Percentiles rank a stretch among this genome's conserved stretches.
Conservation (phyloP, 2,797 vertebrate species). For the Pangasius larnaudii region DNA sequence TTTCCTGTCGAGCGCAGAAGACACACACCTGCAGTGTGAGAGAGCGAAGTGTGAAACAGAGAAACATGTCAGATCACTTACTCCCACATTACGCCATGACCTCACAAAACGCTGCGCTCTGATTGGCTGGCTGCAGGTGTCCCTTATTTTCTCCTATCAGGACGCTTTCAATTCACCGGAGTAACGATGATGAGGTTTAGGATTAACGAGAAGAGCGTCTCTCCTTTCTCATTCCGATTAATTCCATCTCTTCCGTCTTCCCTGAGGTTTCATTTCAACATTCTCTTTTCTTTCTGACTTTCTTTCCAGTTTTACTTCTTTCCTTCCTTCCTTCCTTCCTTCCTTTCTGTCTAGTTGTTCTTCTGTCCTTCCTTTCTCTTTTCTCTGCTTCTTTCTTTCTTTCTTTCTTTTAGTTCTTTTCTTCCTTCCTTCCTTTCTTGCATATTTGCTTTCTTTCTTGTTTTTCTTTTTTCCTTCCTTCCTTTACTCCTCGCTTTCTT, state of each 20-base stretch:
- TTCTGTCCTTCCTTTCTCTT: too few relatives aligned
- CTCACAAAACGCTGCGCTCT: constrained; percentile 5
- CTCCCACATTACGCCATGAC: not conserved
- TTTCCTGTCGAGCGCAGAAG: constrained; percentile 39
- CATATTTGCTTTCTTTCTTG: not conserved
- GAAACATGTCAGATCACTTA: not conserved
- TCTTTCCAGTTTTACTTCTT: not conserved
- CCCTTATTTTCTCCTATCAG: not conserved
- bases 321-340: too few relatives aligned
- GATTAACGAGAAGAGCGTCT: too few relatives aligned
- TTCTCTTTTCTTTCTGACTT: not conserved
- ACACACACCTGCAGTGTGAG: constrained; percentile 24
- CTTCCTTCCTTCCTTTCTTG: not conserved
- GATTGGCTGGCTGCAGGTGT: not conserved
- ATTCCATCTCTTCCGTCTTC: too few relatives aligned
- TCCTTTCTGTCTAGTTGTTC: not conserved
- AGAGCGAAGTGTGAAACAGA: constrained; percentile 11
- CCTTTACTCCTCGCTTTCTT: not conserved
- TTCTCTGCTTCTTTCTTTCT: not conserved
- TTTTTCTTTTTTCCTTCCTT: not conserved
- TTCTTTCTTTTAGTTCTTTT: not conserved
- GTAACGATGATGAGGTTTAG: not conserved
- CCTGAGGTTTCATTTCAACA: too few relatives aligned
- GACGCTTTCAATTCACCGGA: not conserved
- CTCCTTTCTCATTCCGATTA: too few relatives aligned